Base-by-base conservation (phyloP, 1,140 invertebrate genomes). In the Tetranychus urticae region DNA sequence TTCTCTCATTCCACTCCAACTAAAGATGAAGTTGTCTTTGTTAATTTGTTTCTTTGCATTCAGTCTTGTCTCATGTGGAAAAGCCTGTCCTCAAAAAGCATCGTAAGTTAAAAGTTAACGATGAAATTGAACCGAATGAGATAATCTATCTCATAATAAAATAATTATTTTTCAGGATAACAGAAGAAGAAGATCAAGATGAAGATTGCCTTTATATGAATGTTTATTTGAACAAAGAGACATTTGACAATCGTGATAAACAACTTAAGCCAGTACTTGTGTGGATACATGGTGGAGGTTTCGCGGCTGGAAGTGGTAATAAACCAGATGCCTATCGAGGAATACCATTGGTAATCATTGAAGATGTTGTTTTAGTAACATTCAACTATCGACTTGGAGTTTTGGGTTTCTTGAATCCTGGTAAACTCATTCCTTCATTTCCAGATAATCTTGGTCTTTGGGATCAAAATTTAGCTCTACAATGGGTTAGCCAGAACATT, bases 141-240 rank as follows among this genome's bases (percentile, higher is more conserved):
- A 8, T 52, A 52, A 33, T n/a, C 23, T 52, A n/a, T n/a, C n/a
- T 52, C n/a, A 52, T 8, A 12, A 47, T 3, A 2, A 23, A 2
- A 8, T 6, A 52, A n/a, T 23, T 33, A 31, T n/a, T 23, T n/a
- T n/a, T 8, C 31, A 52, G 50, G n/a, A 8, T n/a, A 23, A 52
- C 50, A 1, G 14, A 50, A n/a, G 14, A 2, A n/a, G 35, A 57
- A 52, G 31, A 52, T 23, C 8, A 13, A 62, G 87, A 85, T 12
- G 89, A 94, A 75, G 89, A 94, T 71, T 94, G 89, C 70, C 74
- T 94, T 0, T 93, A 92, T 71, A 75, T 94, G 65, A 93, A 91
- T 70, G 78, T 94, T 55, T 92, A 86, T 86, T 86, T 87, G 34
- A 60, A 39, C 5, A 56, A 58, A 12, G 35, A 56, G 36, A 36